Conservation (phyloP, 2,113 vertebrate species). For the Amblyornis subalaris region DNA sequence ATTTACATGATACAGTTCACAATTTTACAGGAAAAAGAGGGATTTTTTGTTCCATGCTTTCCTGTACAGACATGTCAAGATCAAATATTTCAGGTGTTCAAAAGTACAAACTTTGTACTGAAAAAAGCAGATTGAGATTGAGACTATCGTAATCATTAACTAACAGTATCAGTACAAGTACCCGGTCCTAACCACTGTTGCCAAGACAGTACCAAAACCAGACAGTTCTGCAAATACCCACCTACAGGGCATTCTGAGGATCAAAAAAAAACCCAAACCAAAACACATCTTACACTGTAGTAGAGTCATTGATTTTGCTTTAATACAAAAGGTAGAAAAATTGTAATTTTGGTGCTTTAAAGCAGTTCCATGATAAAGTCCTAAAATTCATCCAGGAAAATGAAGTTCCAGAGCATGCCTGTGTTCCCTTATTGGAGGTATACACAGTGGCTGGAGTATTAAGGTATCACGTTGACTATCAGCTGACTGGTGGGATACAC, state of each 20-base stretch:
- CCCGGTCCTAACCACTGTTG: neutral
- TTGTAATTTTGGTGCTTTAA: neutral
- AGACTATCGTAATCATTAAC: neutral
- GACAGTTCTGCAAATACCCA: neutral
- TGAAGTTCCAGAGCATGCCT: neutral
- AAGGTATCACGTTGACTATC: fast-evolving
- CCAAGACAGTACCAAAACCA: neutral
- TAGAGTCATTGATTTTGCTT: neutral
- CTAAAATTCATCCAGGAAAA: neutral
- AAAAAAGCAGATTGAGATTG: neutral
- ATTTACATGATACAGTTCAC: neutral
- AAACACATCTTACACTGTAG: neutral
- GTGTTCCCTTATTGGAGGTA: neutral
- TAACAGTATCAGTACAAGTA: neutral
- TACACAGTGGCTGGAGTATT: neutral
- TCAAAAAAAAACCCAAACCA: neutral
- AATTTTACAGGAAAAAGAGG: neutral
- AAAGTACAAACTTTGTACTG: neutral
- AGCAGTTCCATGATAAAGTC: neutral
- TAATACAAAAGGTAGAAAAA: neutral
- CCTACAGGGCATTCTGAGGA: neutral
- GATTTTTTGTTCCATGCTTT: neutral
- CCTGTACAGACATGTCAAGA: neutral
- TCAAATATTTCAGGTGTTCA: neutral
- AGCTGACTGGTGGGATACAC: neutral